Evolutionary conservation across 2,113 vertebrate species (phyloP), one percentile per base, ranked within the genome.

Genomic region (Burhinus oedicnemus): DNA sequence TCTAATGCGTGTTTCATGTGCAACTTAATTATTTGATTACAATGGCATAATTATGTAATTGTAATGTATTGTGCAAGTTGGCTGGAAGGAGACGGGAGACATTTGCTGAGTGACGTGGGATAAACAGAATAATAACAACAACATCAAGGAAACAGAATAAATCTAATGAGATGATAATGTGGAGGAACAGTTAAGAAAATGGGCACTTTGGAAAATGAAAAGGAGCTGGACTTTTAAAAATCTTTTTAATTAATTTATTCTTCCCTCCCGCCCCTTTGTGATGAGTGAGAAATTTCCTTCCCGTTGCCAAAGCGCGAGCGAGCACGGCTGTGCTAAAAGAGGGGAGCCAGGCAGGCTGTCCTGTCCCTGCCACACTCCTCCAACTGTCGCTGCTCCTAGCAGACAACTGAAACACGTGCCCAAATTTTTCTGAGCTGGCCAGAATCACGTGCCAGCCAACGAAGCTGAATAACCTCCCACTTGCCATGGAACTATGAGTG

Each of bases 21-120:
- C 97, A 98, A 98, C 97, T 98, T 98, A 98, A 98, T 98, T 98
- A 98, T 98, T 98, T 98, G 98, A 98, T 98, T 98, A 98, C 98
- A 98, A 98, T 98, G 91, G 96, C 51, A 7, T 98, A 98, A 98
- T 98, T 98, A 97, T 97, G 98, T 98, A 98, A 98, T 98, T 98
- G 98, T 96, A 97, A 98, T 96, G 97, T 97, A 98, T 98, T 98
- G 97, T 97, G 96, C 92, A 96, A 93, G 97, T 96, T 98, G 96
- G 97, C 81, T 96, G 96, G 93, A 97, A 97, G 97, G 96, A 97
- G 96, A 96, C 55, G 90, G 97, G 97, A 98, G 97, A 96, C 94
- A 54, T 97, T 98, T 84, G 91, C 87, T 80, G 97, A 97, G 89
- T 97, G 97, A 97, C 10, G 15, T 90, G 97, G 97, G 93, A 93